Evolutionary conservation across 2,113 vertebrate genomes (phyloP), one percentile per base, ranked within the genome.

Genomic region (Castor canadensis): DNA sequence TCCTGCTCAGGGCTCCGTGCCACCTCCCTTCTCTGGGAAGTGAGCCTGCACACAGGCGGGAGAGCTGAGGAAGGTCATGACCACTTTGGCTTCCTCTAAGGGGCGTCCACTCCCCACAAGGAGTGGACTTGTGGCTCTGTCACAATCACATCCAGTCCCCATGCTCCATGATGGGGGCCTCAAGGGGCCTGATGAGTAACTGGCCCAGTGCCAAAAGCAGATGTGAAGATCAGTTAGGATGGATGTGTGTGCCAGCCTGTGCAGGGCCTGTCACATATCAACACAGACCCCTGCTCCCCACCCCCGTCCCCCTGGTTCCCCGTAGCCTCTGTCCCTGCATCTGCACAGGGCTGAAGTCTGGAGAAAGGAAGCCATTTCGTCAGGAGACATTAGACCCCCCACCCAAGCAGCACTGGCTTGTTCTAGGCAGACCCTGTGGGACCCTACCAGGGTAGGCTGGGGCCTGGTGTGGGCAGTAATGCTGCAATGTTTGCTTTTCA

Each of bases 401-500:
- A n/a, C n/a, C 32, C 24, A 43, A 45, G 77, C 28, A 13, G 45
- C 19, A 0, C 49, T 20, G 2, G 35, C 35, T 90, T 69, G 13
- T 73, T 73, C 43, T 4, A 49, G 32, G 56, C 13, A 45, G 62
- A 7, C 38, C 49, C 47, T 69, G 2, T 62, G 73, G 62, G 28
- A 30, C 62, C n/a, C 40, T 32, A 16, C 87, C 13, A 9, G 45
- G 62, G 35, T 15, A 30, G 52, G 22, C 3, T 9, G 32, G 58
- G 52, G 62, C 19, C 43, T 40, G 9, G 1, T 6, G 24, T 54
- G 58, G n/a, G 54, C 28, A 17, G 26, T 0, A 0, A 92, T 24
- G 16, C 9, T 20, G 38, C 28, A 52, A 62, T 79, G 40, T 58
- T 80, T 97, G 89, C 87, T 87, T 97, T 95, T 6, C 97, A 99